Percentiles rank a stretch among this genome's conserved stretches.
These are phyloP conservation scores for Augochlora pura DNA, from an alignment of 1,140 invertebrate species.

Conservation along the genomic window DNA sequence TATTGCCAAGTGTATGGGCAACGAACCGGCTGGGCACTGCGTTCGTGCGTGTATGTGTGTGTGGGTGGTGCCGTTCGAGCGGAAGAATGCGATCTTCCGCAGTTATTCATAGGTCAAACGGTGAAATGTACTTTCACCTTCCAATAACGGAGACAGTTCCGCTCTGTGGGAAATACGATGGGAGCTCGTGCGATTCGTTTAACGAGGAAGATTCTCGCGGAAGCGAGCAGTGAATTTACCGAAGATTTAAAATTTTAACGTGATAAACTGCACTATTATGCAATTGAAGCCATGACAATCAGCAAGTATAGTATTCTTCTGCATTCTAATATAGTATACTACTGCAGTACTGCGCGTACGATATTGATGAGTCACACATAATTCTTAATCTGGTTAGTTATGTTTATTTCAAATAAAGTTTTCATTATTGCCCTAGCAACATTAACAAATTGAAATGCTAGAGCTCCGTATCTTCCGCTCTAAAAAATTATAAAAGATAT, in stretches of 20 bases:
- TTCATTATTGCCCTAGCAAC: no score
- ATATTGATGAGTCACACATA: no score
- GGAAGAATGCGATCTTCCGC: constrained; percentile 47
- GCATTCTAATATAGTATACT: no score
- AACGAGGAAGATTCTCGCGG: background rate
- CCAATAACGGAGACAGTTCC: background rate
- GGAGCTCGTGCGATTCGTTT: background rate
- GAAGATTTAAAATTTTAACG: background rate
- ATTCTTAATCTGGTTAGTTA: no score
- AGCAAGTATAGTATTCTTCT: no score
- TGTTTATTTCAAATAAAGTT: no score
- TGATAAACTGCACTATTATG: no score
- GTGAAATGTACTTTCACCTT: constrained; percentile 62
- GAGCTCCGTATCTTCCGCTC: no score
- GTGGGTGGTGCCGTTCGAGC: constrained; percentile 24
- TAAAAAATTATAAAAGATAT: no score
- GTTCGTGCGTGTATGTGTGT: background rate
- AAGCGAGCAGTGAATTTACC: background rate
- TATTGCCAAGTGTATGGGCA: constrained; percentile 20
- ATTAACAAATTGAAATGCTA: no score
- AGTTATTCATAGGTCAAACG: constrained; percentile 48
- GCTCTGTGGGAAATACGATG: background rate
- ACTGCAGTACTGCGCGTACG: no score
- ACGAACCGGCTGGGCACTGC: background rate
- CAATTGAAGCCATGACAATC: no score